Evolutionary conservation across 2,113 vertebrate species (phyloP), one percentile per base, ranked within the genome.

Genomic region (Penelope pileata): DNA sequence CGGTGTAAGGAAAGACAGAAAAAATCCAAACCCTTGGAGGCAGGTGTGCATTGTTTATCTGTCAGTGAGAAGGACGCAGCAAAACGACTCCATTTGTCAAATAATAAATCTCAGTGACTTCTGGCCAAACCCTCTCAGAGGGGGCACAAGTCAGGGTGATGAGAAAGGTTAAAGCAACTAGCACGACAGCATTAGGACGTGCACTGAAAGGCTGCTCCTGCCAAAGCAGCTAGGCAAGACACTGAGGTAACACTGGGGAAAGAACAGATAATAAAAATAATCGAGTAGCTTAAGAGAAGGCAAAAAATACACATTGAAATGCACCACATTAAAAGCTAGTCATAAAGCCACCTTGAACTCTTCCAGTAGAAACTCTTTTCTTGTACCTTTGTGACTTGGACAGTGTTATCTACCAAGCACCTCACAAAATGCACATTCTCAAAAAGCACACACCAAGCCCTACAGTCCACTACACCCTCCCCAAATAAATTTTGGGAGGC

Each of bases 1-100:
- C 69, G 76, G 45, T 85, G 90, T 82, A 94, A 93, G 68, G 24
- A 74, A 84, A 95, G 77, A 64, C 50, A 83, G 88, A 94, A 84
- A 94, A 84, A 92, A 89, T 26, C 47, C 76, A 95, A 79, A 76
- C 77, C 81, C 74, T 77, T 43, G 23, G 70, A 92, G 67, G 76
- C 53, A 93, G 93, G 93, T 91, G 82, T 62, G 67, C 56, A 63
- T 50, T 91, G 83, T 87, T 93, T 86, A 78, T 45, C 64, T 76
- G 73, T 38, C 80, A 86, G 40, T 29, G 56, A 95, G 89, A 92
- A 62, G 83, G 22, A 81, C 38, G 10, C 14, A 58, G 69, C n/a
- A 87, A 73, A 95, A 93, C 54, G 1, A 86, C 62, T 69, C 54
- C 8, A 17, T 83, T 90, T 90, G 60, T 58, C 74, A 94, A 86